phyloP scores from a whole-genome alignment of 2,797 vertebrate species.

The Astyanax mexicanus region DNA sequence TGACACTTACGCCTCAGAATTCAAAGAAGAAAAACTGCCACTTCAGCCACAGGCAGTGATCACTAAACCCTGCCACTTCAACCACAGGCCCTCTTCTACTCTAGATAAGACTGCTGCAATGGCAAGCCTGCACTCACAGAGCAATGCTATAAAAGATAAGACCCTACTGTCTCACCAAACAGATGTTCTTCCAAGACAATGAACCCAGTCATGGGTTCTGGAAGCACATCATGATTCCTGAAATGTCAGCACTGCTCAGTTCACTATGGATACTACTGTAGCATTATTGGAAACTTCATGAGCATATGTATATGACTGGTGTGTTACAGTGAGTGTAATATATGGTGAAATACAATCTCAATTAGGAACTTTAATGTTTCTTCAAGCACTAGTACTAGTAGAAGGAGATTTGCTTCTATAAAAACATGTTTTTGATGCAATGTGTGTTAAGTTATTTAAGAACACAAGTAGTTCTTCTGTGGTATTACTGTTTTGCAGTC shows the following conservation, averaged over 20 bases:
- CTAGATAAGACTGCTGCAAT: neutral
- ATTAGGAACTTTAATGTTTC: too few species aligned
- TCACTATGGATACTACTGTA: neutral
- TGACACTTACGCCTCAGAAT: neutral
- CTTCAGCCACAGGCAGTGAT: neutral
- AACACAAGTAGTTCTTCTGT: too few species aligned
- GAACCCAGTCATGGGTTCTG: neutral
- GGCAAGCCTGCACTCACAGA: neutral
- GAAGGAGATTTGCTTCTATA: too few species aligned
- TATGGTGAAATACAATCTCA: too few species aligned
- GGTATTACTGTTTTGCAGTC: too few species aligned
- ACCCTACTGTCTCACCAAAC: neutral
- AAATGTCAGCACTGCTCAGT: neutral
- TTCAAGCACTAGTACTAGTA: too few species aligned
- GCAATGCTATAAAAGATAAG: neutral
- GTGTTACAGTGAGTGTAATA: too few species aligned
- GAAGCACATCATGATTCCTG: slow-evolving; percentile 1
- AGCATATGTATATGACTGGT: too few species aligned
- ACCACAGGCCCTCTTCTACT: neutral
- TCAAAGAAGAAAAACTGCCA: neutral
- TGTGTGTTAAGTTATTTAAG: too few species aligned
- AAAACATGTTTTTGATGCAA: too few species aligned
- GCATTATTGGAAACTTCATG: neutral
- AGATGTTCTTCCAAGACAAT: slow-evolving; percentile 7
- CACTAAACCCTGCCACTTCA: neutral